Evolutionary conservation across 2,113 vertebrate genomes (phyloP), one percentile per base, ranked within the genome.

Genomic region (Odocoileus hemionus): DNA sequence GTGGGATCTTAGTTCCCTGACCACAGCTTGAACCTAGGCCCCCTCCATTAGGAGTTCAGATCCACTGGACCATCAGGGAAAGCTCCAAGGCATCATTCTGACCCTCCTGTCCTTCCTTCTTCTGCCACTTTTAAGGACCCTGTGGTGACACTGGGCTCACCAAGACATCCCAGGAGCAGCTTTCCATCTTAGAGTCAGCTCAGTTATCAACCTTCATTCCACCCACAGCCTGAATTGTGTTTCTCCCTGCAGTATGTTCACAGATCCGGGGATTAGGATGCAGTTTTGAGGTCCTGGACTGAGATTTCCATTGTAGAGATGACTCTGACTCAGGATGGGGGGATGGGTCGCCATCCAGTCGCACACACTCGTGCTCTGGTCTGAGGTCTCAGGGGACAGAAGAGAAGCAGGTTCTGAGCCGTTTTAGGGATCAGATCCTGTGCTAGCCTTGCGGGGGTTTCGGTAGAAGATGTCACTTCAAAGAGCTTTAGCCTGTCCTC

Each of bases 401-500:
- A 33, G 78, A 21, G 78, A 33, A 21, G 45, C 3, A 19, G 25
- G 3, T 3, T 2, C n/a, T 2, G 16, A 43, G 16, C 15, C 5
- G 26, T 39, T 21, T 55, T 5, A 12, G 16, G 30, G 14, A n/a
- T 47, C 23, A 12, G 60, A 11, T 5, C 10, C 2, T 19, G 15
- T 17, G 19, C 52, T 2, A 4, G 7, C 43, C 25, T 21, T 19
- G 23, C 0, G 1, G 15, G 21, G 21, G 17, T 21, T 58, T 21
- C 0, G 4, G 60, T 33, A 8, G 15, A n/a, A 28, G 30, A 39
- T 26, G 55, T 39, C 3, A 2, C 1, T 26, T 33, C 52, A 36
- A 19, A 76, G 17, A 39, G 60, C 79, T 52, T 5, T 23, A 10
- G 39, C 47, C 60, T 52, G 8, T 61, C n/a, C 78, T 25, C 19